Base-by-base conservation (phyloP, 2,113 vertebrate species). In the Myotis brandtii region DNA sequence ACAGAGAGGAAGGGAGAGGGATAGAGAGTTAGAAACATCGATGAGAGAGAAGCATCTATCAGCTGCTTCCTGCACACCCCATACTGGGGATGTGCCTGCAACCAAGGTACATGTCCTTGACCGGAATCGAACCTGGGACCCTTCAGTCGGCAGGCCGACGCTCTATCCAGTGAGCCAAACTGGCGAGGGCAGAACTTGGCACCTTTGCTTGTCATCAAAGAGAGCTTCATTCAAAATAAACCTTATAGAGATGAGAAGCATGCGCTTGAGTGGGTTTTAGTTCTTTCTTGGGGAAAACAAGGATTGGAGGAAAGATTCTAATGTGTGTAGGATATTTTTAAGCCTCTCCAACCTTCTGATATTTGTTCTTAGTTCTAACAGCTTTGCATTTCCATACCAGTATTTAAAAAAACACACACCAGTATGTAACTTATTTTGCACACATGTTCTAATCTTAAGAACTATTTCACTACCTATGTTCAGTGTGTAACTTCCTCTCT, bases 381-480 rank as follows among this genome's bases (percentile, higher is more conserved):
- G 25, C 62, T 86, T 94, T 87, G 12, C 17, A 56, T 94, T 93
- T 96, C 86, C 88, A 86, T 82, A 59, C n/a, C 56, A 67, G 1
- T 85, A 21, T 79, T 87, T 90, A 37, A 93, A 59, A 11, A 48
- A 12, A 46, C 46, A 48, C 90, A 86, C 79, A 59, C n/a, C 64
- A 76, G 0, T 85, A 21, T 79, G 84, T 91, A 40, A 94, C 21
- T 48, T 91, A 66, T 75, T 93, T 90, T 89, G 27, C 9, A 82
- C 21, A 62, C 94, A 54, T 72, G 30, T 52, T 93, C 70, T 79
- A 12, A 70, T 86, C 30, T 80, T 91, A 72, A 69, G 14, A 79
- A 70, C 23, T 75, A 46, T 91, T 94, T 76, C 16, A 43, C 52
- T 88, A 48, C 23, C 20, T 40, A 3, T 67, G 37, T 72, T 94